Base-by-base conservation (phyloP, 1,140 invertebrate genomes). In the Temnothorax curvispinosus region DNA sequence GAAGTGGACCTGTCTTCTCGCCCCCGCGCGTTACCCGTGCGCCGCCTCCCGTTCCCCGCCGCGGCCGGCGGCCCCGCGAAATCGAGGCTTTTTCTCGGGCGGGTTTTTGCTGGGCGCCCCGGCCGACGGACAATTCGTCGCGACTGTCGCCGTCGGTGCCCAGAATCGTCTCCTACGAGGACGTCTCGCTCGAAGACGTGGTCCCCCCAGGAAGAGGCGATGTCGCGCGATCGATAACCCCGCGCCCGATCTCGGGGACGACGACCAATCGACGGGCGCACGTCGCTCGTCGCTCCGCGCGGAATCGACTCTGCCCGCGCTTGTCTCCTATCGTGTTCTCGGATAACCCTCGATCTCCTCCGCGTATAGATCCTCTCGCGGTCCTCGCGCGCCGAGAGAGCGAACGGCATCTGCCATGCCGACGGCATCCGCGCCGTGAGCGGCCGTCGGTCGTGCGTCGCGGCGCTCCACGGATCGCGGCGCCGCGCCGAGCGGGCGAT, bases 161-260 rank as follows among this genome's bases (percentile, higher is more conserved):
- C 27, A 27, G 27, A 27, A n/a, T 8, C n/a, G 32, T 35, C 41
- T 6, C 15, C 6, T 2, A 44, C 47, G 38, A 27, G 27, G 27
- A 38, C 41, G 38, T 56, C 15, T 71, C 38, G 27, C 15, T 35
- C 18, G 21, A 52, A 21, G 27, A 47, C 35, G 8, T 9, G 18
- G 54, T 9, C 38, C 44, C 15, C 38, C 44, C 15, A 44, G 71
- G 35, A 85, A 54, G n/a, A 60, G 52, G 74, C 64, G 58, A 87
- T 80, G 86, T 90, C 74, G 80, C 69, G 80, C 89, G 89, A 90
- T 90, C 89, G 89, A 90, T 90, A 90, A 88, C 71, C 78, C 85
- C 44, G 71, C 86, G 77, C 62, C n/a, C 60, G 69, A 90, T 89
- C 89, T 89, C 72, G 72, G 54, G 67, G 67, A 87, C 86, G 35